Evolutionary conservation across 37 sponge, comb jelly and placozoan species (phyloP).

Genomic region (Chondrilla cf. caribensis): DNA sequence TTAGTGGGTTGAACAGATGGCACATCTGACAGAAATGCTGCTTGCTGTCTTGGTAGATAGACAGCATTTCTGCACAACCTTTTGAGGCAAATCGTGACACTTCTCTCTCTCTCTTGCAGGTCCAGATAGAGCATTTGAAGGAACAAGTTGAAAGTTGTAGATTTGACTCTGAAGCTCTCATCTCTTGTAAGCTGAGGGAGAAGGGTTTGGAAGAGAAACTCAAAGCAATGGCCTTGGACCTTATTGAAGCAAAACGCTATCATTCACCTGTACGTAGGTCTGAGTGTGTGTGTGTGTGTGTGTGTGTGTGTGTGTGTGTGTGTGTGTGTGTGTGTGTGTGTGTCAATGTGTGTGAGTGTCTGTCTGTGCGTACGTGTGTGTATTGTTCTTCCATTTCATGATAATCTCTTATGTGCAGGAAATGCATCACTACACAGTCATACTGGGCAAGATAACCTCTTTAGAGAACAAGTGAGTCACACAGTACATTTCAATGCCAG

Average conservation of each 20-base stretch:
- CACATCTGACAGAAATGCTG: too few relatives aligned
- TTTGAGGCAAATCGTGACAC: too few relatives aligned
- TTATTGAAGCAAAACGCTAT: slow-evolving; percentile 56
- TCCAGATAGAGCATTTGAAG: slow-evolving; percentile 15
- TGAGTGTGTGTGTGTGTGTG: neutral
- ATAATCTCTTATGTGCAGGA: too few relatives aligned
- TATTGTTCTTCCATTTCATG: too few relatives aligned
- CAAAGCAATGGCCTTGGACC: slow-evolving; percentile 33
- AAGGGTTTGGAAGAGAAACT: slow-evolving; percentile 38
- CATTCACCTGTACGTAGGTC: slow-evolving; percentile 59
- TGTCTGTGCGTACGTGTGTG: neutral
- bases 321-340: neutral
- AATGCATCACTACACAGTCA: slow-evolving; percentile 54
- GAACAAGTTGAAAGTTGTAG: slow-evolving; percentile 33
- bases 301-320: too few relatives aligned
- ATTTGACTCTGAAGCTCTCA: slow-evolving; percentile 22
- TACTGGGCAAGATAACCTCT: slow-evolving; percentile 34
- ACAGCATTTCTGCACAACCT: too few relatives aligned
- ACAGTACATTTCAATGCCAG: too few relatives aligned
- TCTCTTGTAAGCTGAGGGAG: slow-evolving; percentile 20
- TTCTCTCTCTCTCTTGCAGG: slow-evolving; percentile 1
- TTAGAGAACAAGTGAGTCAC: slow-evolving; percentile 49
- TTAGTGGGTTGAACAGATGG: too few relatives aligned
- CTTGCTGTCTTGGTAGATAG: too few relatives aligned
- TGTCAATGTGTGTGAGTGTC: neutral